These are phyloP conservation scores for Erebia aethiops DNA, from an alignment of 2,888 invertebrate genomes.

Conservation along the genomic window DNA sequence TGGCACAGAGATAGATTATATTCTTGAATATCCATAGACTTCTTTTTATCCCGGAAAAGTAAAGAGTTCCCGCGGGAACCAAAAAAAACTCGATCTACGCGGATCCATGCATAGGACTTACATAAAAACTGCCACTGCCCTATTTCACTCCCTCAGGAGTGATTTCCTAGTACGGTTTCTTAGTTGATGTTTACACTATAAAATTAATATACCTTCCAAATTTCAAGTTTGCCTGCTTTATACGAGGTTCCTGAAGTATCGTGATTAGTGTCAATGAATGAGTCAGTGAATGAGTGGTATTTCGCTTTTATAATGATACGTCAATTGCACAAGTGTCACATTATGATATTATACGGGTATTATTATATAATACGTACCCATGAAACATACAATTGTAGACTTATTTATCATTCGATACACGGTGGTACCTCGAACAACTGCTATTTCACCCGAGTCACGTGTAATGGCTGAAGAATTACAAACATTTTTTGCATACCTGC, in stretches of 20 bases:
- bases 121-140: too few species aligned
- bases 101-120: too few species aligned
- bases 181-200: neutral
- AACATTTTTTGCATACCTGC: conserved; percentile 68
- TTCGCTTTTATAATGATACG: neutral
- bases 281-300: too few species aligned
- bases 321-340: neutral
- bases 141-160: too few species aligned
- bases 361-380: neutral
- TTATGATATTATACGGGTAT: conserved; percentile 2
- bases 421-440: conserved; percentile 57
- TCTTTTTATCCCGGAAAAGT: too few species aligned
- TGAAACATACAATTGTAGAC: conserved; percentile 12
- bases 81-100: too few species aligned
- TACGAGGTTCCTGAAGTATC: neutral
- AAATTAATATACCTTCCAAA: neutral
- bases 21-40: too few species aligned
- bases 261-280: too few species aligned
- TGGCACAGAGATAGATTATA: too few species aligned
- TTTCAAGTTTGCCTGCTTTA: too few species aligned
- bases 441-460: conserved; percentile 68
- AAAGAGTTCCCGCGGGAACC: too few species aligned
- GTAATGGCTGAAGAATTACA: conserved; percentile 64
- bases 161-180: too few species aligned
- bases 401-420: conserved; percentile 61